Percentiles rank a stretch among this genome's conserved stretches.
phyloP scores from a whole-genome alignment of 2,113 vertebrate genomes.

The Hassar affinis region DNA sequence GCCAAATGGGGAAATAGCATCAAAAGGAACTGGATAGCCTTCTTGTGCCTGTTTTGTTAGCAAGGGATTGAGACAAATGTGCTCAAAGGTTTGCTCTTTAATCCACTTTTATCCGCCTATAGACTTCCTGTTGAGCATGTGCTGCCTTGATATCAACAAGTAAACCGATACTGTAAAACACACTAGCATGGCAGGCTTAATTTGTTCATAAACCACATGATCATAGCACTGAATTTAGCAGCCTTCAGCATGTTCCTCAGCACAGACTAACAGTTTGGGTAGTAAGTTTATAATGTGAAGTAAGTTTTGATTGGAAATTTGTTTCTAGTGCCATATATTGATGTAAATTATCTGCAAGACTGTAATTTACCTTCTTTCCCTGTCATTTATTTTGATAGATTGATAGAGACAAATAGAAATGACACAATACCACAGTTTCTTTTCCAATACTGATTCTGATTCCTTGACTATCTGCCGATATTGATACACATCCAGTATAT shows the following conservation, averaged over 20 bases:
- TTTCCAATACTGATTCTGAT: background rate
- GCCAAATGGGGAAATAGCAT: conserved; percentile 9
- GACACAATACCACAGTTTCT: background rate
- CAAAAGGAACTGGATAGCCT: conserved; percentile 44
- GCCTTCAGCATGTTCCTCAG: background rate
- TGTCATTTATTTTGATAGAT: background rate
- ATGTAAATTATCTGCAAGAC: background rate
- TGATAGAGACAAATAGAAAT: background rate
- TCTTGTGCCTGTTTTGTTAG: conserved; percentile 15
- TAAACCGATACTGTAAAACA: conserved; percentile 35
- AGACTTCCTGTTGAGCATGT: conserved; percentile 17
- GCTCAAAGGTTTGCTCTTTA: conserved; percentile 1
- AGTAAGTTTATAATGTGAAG: background rate
- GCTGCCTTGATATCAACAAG: conserved; percentile 21
- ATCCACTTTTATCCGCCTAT: background rate
- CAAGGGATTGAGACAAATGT: conserved; percentile 4
- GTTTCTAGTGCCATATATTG: background rate
- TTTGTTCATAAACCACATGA: conserved; percentile 16
- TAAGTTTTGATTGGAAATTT: conserved; percentile 6
- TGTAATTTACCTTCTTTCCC: background rate
- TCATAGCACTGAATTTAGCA: conserved; percentile 1
- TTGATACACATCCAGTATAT: background rate
- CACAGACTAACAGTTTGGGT: background rate
- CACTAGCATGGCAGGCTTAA: background rate
- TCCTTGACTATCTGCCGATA: background rate